These are phyloP conservation scores for Cylloceria caligata DNA, from an alignment of 2,888 invertebrate genomes.

Conservation along the genomic window DNA sequence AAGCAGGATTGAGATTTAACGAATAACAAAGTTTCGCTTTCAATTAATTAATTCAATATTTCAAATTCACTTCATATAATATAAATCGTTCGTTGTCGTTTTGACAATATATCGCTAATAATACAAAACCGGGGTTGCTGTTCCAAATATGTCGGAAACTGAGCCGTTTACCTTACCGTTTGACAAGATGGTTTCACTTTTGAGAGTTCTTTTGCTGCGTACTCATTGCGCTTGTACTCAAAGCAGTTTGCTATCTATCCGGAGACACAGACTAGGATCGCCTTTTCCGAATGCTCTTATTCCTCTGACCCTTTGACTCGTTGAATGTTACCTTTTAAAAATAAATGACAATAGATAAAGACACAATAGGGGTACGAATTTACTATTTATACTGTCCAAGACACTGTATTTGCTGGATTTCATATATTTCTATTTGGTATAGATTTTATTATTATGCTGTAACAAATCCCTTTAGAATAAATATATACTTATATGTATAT, in stretches of 20 bases:
- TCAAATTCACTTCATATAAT: no score
- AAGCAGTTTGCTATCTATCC: slow-evolving; percentile 8
- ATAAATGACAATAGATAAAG: background rate
- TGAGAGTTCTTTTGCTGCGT: slow-evolving; percentile 62
- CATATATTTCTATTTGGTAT: background rate
- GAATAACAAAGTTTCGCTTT: no score
- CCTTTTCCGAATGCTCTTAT: slow-evolving; percentile 33
- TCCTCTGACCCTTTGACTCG: slow-evolving; percentile 13
- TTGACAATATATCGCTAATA: no score
- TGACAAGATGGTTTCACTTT: slow-evolving; percentile 79
- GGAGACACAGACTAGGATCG: slow-evolving; percentile 51
- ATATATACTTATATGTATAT: no score
- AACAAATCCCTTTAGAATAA: no score
- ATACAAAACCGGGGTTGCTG: no score
- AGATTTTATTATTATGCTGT: no score
- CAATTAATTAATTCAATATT: no score
- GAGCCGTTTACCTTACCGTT: slow-evolving; percentile 72
- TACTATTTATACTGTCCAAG: background rate
- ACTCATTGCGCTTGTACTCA: slow-evolving; percentile 39
- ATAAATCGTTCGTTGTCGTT: no score
- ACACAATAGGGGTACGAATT: background rate
- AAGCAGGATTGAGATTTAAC: no score
- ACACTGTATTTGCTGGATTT: no score
- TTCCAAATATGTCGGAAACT: no score
- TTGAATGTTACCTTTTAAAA: background rate